Evolutionary conservation across 2,113 vertebrate genomes (phyloP).

Genomic region (Notothenia coriiceps): DNA sequence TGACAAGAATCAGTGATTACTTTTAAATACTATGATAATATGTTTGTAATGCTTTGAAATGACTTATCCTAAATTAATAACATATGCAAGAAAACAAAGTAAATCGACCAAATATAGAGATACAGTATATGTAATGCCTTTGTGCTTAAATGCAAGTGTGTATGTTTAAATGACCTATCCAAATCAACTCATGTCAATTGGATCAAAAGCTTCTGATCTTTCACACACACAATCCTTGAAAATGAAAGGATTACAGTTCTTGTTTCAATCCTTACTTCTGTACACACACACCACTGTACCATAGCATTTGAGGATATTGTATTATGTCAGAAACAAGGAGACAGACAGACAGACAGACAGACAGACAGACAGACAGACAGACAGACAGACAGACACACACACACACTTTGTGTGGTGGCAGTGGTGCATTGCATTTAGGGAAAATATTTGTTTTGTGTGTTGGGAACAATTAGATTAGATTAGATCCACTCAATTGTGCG

Average conservation of each 20-base stretch:
- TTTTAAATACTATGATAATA: not conserved
- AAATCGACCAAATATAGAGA: not conserved
- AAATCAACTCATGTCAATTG: slow-evolving; percentile 38
- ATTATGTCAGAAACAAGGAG: too few relatives aligned
- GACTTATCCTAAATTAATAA: not conserved
- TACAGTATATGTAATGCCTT: not conserved
- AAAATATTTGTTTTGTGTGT: not conserved
- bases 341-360: too few relatives aligned
- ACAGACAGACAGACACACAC: too few relatives aligned
- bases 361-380: too few relatives aligned
- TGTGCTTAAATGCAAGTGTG: not conserved
- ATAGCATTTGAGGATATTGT: too few relatives aligned
- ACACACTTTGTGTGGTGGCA: not conserved
- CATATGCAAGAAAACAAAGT: not conserved
- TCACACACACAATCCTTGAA: slow-evolving; percentile 38
- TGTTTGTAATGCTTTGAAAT: not conserved
- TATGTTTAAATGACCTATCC: slow-evolving; percentile 1
- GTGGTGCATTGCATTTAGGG: not conserved
- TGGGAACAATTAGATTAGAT: not conserved
- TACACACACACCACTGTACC: slow-evolving; percentile 13
- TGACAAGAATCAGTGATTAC: not conserved
- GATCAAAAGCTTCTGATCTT: slow-evolving; percentile 23
- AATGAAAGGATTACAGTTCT: slow-evolving; percentile 62
- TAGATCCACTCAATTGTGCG: not conserved
- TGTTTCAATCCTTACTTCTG: slow-evolving; percentile 51